Percentiles rank a stretch among this genome's conserved stretches.
Conservation (phyloP, 2,888 invertebrate genomes). For the Heliconius erato region DNA sequence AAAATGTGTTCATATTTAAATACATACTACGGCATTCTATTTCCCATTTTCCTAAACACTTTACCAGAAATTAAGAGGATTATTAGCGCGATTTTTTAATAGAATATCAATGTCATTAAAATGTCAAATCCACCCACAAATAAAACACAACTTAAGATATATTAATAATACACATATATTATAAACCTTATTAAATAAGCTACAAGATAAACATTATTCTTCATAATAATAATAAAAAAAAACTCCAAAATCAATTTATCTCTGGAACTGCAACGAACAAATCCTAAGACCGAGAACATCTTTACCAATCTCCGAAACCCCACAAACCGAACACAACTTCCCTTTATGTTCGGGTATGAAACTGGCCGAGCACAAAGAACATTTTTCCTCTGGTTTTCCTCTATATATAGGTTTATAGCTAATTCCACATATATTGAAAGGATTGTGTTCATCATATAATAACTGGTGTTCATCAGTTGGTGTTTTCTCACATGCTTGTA, state of each 20-base stretch:
- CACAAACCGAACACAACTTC: constrained; percentile 93
- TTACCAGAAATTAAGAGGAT: too few species aligned
- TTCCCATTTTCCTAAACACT: too few species aligned
- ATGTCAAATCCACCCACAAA: constrained; percentile 8
- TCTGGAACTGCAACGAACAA: constrained; percentile 86
- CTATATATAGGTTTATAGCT: constrained; percentile 97
- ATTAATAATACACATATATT: constrained; percentile 39
- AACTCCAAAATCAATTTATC: constrained; percentile 61
- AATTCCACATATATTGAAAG: constrained; percentile 96
- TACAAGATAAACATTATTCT: constrained; percentile 56
- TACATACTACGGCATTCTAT: too few species aligned
- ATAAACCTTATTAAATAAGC: constrained; percentile 38
- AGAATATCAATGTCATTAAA: neutral
- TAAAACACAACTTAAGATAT: constrained; percentile 38
- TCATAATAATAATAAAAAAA: constrained; percentile 49
- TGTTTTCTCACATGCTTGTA: constrained; percentile 97
- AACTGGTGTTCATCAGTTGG: constrained; percentile 95
- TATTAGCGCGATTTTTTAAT: neutral
- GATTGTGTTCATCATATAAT: constrained; percentile 98
- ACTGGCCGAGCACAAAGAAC: constrained; percentile 95
- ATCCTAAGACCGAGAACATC: constrained; percentile 95
- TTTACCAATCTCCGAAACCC: constrained; percentile 96
- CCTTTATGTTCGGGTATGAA: constrained; percentile 96
- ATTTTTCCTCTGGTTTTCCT: constrained; percentile 97
- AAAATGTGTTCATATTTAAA: too few species aligned